These are phyloP conservation scores for Hydra vulgaris DNA, from an alignment of 30 jellyfish, hydroid and myxozoan genomes.

Conservation along the genomic window DNA sequence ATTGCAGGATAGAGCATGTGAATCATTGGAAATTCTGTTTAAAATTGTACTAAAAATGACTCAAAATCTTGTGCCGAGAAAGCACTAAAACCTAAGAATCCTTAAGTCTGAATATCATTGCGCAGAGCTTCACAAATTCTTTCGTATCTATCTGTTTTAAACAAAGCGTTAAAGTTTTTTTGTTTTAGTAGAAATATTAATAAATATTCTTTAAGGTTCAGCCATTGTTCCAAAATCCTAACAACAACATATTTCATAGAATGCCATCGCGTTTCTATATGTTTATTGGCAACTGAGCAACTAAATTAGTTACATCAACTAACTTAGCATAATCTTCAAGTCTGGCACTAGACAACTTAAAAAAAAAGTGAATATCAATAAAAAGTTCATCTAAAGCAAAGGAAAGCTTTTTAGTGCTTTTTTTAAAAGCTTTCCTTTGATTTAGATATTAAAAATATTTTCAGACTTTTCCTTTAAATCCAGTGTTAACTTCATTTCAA, in stretches of 20 bases:
- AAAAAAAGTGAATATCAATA: background rate
- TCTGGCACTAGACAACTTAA: background rate
- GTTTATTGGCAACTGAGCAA: too few relatives aligned
- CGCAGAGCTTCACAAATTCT: too few relatives aligned
- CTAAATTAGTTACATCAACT: too few relatives aligned
- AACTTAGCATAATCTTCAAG: too few relatives aligned
- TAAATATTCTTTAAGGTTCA: too few relatives aligned
- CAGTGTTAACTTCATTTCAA: background rate
- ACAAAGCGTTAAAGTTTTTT: background rate
- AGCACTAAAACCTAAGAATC: too few relatives aligned
- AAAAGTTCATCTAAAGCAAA: background rate
- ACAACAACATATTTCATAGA: too few relatives aligned
- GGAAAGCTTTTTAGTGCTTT: background rate
- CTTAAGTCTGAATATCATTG: too few relatives aligned
- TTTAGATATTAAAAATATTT: background rate
- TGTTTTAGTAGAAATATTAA: background rate
- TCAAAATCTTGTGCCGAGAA: too few relatives aligned
- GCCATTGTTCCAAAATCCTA: too few relatives aligned
- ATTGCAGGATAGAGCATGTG: background rate
- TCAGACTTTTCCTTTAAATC: background rate
- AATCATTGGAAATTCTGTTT: background rate
- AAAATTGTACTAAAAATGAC: background rate
- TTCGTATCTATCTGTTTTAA: background rate
- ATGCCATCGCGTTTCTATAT: too few relatives aligned
- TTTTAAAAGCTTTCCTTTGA: background rate